A percentile compares a stretch with the other conserved stretches of the same genome.
phyloP scores from a whole-genome alignment of 2,113 vertebrate species.

The Vireo altiloquus region DNA sequence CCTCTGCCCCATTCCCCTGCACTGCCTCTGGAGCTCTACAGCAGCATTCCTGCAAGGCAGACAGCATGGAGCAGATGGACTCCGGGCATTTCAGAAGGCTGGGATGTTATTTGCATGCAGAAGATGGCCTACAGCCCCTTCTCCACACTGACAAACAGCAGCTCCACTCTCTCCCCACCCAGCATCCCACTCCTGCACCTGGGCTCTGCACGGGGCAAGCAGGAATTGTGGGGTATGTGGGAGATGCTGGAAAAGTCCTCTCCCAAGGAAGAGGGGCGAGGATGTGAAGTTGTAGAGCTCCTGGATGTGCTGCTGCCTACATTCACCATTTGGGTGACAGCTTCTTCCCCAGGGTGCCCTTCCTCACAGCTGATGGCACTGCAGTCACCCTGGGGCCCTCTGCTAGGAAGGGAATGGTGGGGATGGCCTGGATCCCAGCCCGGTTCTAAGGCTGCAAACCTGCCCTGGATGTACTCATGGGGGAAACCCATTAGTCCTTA shows the following conservation, averaged over 20 bases:
- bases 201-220: background rate
- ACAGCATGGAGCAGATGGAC: accelerated
- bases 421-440: background rate
- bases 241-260: background rate
- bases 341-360: background rate
- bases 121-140: background rate
- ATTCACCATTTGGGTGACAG: accelerated
- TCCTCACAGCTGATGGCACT: background rate
- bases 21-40: accelerated
- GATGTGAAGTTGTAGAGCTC: background rate
- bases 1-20: background rate
- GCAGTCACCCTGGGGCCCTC: accelerated
- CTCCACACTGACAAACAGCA: accelerated
- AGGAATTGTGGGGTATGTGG: accelerated
- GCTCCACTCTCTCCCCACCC: background rate
- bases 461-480: accelerated
- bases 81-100: background rate
- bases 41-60: background rate
- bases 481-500: background rate
- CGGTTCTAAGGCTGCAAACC: background rate
- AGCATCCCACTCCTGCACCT: accelerated
- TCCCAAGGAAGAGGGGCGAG: background rate
- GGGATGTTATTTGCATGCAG: background rate
- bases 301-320: background rate
- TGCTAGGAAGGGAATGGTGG: background rate